Conservation (phyloP, 2,113 vertebrate genomes). For the Ia io region DNA sequence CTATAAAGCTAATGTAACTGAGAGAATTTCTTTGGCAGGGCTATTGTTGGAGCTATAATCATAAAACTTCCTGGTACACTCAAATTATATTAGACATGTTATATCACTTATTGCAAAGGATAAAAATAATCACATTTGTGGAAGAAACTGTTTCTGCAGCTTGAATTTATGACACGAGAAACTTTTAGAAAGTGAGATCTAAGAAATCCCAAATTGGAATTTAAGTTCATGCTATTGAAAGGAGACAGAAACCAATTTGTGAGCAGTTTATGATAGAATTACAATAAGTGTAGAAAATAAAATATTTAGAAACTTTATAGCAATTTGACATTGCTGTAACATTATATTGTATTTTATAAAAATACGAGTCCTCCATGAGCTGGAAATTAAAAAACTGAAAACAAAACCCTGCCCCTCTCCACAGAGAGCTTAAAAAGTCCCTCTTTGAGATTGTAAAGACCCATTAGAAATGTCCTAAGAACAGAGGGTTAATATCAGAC, state of each 20-base stretch:
- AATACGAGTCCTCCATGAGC: not conserved
- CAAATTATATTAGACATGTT: constrained; percentile 11
- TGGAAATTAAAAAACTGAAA: not conserved
- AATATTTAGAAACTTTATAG: not conserved
- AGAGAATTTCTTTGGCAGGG: not conserved
- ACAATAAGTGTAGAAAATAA: not conserved
- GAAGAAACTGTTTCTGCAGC: not conserved
- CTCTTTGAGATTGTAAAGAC: not conserved
- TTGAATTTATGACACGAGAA: not conserved
- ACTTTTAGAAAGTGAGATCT: not conserved
- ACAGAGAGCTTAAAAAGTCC: not conserved
- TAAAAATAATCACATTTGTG: not conserved
- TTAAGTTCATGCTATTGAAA: not conserved
- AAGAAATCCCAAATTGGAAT: not conserved
- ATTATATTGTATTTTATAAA: not conserved
- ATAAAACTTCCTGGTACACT: not conserved
- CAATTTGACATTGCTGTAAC: not conserved
- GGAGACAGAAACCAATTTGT: not conserved
- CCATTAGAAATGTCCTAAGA: not conserved
- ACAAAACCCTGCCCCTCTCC: not conserved
- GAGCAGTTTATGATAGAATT: not conserved
- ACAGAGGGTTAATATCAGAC: not conserved
- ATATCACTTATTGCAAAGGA: constrained; percentile 17
- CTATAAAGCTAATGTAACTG: not conserved
- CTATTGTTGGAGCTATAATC: not conserved